phyloP scores from a whole-genome alignment of 2,797 vertebrate species.

The Gastrophryne carolinensis region DNA sequence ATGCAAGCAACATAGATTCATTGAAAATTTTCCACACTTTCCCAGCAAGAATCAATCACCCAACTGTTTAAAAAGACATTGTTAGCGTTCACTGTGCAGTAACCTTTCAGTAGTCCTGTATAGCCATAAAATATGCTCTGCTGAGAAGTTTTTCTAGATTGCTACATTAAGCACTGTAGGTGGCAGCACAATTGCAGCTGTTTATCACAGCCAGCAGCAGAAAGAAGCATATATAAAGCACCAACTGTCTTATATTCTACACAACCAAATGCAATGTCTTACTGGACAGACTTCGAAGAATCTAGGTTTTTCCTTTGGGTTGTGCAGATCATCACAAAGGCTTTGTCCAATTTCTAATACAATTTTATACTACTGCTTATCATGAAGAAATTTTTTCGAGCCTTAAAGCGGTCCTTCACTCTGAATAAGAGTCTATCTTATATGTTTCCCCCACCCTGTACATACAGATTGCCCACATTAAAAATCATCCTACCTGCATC shows the following conservation, averaged over 20 bases:
- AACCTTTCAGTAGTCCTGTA: background rate
- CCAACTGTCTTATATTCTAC: slow-evolving; percentile 12
- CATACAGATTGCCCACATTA: too few species aligned
- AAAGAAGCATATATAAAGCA: background rate
- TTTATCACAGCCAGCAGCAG: slow-evolving; percentile 18
- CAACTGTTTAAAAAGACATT: background rate
- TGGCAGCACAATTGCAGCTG: slow-evolving; percentile 13
- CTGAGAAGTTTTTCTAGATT: slow-evolving; percentile 3
- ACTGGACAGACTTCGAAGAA: slow-evolving; percentile 16
- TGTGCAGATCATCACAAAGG: slow-evolving; percentile 16
- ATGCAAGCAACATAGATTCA: too few species aligned
- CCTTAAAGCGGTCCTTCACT: too few species aligned
- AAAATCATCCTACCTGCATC: too few species aligned
- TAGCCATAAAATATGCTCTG: slow-evolving; percentile 20
- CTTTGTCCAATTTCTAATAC: slow-evolving; percentile 44
- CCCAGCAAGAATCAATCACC: background rate
- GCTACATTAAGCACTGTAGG: slow-evolving; percentile 15
- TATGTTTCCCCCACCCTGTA: too few species aligned
- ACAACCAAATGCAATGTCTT: background rate
- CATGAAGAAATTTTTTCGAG: too few species aligned
- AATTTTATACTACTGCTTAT: too few species aligned
- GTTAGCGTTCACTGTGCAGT: background rate
- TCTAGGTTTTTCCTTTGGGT: background rate
- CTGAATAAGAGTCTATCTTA: too few species aligned
- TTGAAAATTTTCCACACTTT: background rate